A percentile compares a stretch with the other conserved stretches of the same genome.
These are phyloP conservation scores for Megaceryle torquata DNA, from an alignment of 2,113 vertebrate genomes.

Conservation along the genomic window DNA sequence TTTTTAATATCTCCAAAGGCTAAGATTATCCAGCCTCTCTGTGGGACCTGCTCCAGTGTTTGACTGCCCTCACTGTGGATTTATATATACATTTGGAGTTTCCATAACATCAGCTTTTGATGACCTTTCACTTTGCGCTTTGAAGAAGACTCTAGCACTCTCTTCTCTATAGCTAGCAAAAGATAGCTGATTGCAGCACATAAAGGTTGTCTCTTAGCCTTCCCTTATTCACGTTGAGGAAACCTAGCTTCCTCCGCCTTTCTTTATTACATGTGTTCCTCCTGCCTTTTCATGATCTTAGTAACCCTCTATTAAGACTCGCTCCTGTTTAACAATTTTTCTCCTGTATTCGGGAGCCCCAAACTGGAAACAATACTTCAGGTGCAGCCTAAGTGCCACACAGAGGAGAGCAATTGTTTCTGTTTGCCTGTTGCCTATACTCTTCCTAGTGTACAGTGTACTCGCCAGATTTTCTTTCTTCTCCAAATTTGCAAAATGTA, in stretches of 20 bases:
- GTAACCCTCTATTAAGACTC: background rate
- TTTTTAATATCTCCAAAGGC: background rate
- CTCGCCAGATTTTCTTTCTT: background rate
- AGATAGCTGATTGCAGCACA: background rate
- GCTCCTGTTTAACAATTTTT: background rate
- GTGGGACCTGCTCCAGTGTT: background rate
- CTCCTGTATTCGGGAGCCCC: accelerated
- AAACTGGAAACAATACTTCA: background rate
- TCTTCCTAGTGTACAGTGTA: background rate
- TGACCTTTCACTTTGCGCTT: background rate
- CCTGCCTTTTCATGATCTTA: background rate
- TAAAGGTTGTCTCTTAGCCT: background rate
- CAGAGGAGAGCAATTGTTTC: background rate
- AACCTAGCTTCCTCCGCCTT: background rate
- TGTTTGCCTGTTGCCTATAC: accelerated
- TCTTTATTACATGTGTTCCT: background rate
- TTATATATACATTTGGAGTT: background rate
- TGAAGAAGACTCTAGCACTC: background rate
- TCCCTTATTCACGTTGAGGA: background rate
- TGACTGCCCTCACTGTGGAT: background rate
- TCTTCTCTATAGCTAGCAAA: background rate
- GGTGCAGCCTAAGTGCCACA: background rate
- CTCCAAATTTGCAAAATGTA: background rate
- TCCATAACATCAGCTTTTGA: background rate
- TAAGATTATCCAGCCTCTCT: background rate